Evolutionary conservation across 2,113 vertebrate species (phyloP).

Genomic region (Paramormyrops kingsleyae): DNA sequence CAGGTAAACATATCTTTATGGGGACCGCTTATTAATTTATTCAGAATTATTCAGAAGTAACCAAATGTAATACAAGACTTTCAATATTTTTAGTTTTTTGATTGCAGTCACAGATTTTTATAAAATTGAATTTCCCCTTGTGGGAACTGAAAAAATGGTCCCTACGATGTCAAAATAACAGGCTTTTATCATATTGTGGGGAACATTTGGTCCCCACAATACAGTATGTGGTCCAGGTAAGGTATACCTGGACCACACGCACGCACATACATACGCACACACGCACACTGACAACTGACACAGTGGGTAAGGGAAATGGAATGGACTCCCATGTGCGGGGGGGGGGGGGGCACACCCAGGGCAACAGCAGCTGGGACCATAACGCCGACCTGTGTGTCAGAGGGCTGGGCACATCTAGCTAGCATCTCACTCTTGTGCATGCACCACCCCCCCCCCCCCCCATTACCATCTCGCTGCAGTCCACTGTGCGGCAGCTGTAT

Average conservation of each 20-base stretch:
- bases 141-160: too few species aligned
- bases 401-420: background rate
- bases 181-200: too few species aligned
- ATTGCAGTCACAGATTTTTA: too few species aligned
- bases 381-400: background rate
- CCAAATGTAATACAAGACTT: too few species aligned
- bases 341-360: background rate
- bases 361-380: background rate
- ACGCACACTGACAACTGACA: background rate
- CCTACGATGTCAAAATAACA: too few species aligned
- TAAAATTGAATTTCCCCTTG: too few species aligned
- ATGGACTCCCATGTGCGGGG: background rate
- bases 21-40: too few species aligned
- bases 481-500: background rate
- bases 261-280: fast-evolving
- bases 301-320: background rate
- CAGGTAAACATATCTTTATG: background rate
- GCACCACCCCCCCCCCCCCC: background rate
- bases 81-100: too few species aligned
- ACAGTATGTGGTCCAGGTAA: too few species aligned
- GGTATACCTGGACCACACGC: too few species aligned
- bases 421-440: background rate
- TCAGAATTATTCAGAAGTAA: too few species aligned
- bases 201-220: too few species aligned
- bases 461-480: background rate